These are phyloP conservation scores for Coreius guichenoti DNA, from an alignment of 2,797 vertebrate species.

Conservation along the genomic window DNA sequence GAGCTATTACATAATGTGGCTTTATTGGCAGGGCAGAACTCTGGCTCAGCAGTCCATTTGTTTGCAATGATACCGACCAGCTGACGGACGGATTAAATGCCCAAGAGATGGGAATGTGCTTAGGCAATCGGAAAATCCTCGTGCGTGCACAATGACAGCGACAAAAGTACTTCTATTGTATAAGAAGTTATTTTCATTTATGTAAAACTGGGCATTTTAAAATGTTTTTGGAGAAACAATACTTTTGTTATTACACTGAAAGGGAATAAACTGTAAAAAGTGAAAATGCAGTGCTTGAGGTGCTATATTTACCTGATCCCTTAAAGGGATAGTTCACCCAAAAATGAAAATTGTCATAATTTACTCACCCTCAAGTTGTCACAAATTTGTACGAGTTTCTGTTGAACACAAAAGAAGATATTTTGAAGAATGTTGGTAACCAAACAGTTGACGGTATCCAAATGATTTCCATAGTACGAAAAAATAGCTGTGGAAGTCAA, in stretches of 20 bases:
- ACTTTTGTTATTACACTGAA: not conserved
- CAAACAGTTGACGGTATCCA: too few species aligned
- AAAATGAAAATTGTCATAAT: too few species aligned
- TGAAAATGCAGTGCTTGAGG: not conserved
- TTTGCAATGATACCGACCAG: constrained; percentile 31
- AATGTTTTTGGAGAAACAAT: not conserved
- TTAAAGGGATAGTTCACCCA: not conserved
- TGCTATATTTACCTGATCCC: not conserved
- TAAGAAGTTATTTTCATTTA: not conserved
- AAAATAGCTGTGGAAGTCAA: too few species aligned
- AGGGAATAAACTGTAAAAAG: not conserved
- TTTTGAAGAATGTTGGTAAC: too few species aligned
- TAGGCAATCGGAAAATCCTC: constrained; percentile 42
- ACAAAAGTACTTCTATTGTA: not conserved
- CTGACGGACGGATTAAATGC: constrained; percentile 37
- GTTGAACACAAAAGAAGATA: too few species aligned
- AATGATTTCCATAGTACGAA: too few species aligned
- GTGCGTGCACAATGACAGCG: not conserved
- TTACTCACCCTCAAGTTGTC: too few species aligned
- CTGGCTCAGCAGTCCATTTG: constrained; percentile 44
- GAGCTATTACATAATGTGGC: constrained; percentile 29
- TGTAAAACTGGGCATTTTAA: not conserved
- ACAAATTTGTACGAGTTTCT: too few species aligned
- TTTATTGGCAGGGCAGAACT: constrained; percentile 24
- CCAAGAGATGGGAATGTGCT: constrained; percentile 27